phyloP scores from a whole-genome alignment of 2,888 invertebrate species.

The Agrotis puta region DNA sequence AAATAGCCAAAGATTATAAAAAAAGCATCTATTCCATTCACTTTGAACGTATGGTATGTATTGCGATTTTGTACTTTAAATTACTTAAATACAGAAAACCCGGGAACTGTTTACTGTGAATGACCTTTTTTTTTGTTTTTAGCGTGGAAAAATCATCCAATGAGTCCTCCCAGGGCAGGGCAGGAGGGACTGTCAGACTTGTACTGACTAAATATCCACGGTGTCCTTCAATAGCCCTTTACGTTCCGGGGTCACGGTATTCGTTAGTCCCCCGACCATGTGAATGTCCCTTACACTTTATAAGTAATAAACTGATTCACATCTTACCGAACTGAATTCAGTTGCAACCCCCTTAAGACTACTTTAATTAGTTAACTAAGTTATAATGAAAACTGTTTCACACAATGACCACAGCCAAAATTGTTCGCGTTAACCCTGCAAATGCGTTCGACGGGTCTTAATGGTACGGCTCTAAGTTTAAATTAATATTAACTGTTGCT shows the following conservation, averaged over 20 bases:
- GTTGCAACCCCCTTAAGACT: conserved; percentile 7
- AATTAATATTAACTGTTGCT: conserved; percentile 87
- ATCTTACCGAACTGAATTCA: not conserved
- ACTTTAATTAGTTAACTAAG: conserved; percentile 44
- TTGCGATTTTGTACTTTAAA: not conserved
- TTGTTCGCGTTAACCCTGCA: conserved; percentile 78
- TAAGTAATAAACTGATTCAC: not conserved
- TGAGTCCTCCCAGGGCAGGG: too few species aligned
- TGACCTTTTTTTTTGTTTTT: too few species aligned
- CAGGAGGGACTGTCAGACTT: too few species aligned
- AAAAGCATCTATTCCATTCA: not conserved
- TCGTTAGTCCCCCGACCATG: too few species aligned
- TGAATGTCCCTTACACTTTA: not conserved
- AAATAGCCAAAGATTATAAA: too few species aligned
- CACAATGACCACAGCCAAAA: conserved; percentile 82
- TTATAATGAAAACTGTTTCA: conserved; percentile 64
- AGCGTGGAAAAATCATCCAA: too few species aligned
- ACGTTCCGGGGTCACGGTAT: too few species aligned
- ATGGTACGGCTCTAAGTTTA: conserved; percentile 87
- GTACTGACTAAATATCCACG: too few species aligned
- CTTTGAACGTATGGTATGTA: not conserved
- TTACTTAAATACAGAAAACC: too few species aligned
- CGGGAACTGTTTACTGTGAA: not conserved
- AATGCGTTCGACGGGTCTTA: conserved; percentile 87
- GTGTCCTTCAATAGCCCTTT: too few species aligned